phyloP scores from a whole-genome alignment of 2,113 vertebrate species.

The Scopus umbretta region DNA sequence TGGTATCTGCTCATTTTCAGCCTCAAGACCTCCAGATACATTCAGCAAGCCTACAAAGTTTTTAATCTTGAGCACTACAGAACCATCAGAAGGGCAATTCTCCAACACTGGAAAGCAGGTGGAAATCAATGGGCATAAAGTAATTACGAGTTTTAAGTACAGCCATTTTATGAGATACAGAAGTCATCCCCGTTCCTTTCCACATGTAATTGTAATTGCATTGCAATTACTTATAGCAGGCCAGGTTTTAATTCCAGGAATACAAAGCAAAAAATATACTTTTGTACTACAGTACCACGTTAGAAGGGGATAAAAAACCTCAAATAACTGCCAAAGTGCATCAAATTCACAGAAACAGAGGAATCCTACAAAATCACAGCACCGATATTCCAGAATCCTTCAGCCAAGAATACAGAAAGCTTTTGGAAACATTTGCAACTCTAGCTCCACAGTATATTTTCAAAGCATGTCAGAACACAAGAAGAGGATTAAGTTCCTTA shows the following conservation, averaged over 20 bases:
- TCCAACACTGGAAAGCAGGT: background rate
- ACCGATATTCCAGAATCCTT: background rate
- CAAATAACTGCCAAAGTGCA: background rate
- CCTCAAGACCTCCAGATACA: background rate
- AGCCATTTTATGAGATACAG: background rate
- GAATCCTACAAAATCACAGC: background rate
- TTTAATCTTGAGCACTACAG: background rate
- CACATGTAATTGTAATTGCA: background rate
- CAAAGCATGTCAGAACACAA: conserved; percentile 26
- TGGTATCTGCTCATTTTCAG: background rate
- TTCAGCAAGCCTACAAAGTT: background rate
- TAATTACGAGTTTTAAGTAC: background rate
- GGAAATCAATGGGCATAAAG: background rate
- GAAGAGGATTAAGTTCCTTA: conserved; percentile 28
- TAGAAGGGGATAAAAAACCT: background rate
- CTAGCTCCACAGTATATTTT: background rate
- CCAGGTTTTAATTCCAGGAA: background rate
- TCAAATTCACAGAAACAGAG: background rate
- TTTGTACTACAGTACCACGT: background rate
- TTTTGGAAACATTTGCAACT: background rate
- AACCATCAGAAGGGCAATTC: background rate
- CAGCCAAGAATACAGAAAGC: background rate
- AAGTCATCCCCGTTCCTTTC: background rate
- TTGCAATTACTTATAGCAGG: background rate
- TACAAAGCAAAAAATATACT: background rate